phyloP scores from a whole-genome alignment of 1,140 invertebrate species.

The Zaprionus kolodkinae region DNA sequence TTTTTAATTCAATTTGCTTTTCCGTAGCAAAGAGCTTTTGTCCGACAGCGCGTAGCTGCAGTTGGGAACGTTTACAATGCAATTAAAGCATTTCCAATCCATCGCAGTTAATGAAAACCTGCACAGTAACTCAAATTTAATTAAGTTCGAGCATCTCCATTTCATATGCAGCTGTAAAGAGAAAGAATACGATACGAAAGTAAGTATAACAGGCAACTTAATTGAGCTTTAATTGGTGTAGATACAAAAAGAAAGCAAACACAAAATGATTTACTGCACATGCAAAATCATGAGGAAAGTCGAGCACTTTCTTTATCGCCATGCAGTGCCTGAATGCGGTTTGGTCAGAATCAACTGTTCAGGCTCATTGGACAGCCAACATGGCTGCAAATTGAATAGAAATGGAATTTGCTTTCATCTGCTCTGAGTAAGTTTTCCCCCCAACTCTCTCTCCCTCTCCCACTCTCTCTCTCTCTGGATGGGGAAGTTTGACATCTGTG shows the following conservation, averaged over 20 bases:
- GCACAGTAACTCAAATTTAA: not conserved
- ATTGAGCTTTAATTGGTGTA: not conserved
- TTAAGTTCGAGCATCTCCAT: not conserved
- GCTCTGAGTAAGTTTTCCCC: not conserved
- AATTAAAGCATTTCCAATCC: no score
- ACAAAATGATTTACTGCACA: not conserved
- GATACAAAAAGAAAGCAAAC: not conserved
- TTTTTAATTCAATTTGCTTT: not conserved
- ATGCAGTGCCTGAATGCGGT: not conserved
- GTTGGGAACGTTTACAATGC: no score
- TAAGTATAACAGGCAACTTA: no score
- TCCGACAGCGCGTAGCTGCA: not conserved
- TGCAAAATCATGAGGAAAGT: not conserved
- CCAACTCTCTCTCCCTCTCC: no score
- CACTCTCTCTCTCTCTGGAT: not conserved
- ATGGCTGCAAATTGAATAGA: not conserved
- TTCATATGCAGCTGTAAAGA: not conserved
- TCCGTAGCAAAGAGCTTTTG: conserved; percentile 1
- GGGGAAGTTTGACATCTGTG: not conserved
- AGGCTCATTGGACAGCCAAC: not conserved
- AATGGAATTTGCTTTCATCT: not conserved
- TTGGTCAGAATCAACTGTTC: not conserved
- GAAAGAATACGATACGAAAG: no score
- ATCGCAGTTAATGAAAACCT: not conserved
- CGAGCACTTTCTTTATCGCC: not conserved